Conservation (phyloP, 1,140 invertebrate species). For the Procambarus clarkii region DNA sequence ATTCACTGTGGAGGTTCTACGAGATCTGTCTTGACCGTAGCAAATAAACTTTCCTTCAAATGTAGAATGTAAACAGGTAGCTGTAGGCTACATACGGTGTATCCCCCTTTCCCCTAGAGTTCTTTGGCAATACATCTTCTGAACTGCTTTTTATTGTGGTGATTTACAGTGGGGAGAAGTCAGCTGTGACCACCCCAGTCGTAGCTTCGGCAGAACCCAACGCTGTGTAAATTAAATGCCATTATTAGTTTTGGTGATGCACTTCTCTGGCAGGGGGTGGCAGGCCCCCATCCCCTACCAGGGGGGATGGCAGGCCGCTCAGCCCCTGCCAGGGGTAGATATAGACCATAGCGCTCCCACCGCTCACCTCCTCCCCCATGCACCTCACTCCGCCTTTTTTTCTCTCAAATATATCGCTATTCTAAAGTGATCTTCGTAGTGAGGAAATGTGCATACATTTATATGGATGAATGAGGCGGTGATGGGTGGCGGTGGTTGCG, state of each 20-base stretch:
- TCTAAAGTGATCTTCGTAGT: too few relatives aligned
- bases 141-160: constrained; percentile 54
- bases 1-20: too few relatives aligned
- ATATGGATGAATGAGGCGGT: background rate
- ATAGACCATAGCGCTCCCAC: background rate
- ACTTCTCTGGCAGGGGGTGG: constrained; percentile 2
- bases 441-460: too few relatives aligned
- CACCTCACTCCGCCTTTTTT: too few relatives aligned
- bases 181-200: constrained; percentile 59
- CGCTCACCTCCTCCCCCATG: background rate
- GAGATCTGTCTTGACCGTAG: too few relatives aligned
- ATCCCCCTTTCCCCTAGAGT: background rate
- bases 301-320: background rate
- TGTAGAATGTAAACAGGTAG: background rate
- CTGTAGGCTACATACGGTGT: background rate
- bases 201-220: constrained; percentile 60
- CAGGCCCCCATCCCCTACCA: background rate
- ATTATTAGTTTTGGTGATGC: constrained; percentile 53
- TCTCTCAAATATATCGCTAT: too few relatives aligned
- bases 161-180: constrained; percentile 62
- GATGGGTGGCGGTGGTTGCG: background rate
- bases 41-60: background rate
- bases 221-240: constrained; percentile 56
- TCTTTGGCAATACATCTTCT: background rate
- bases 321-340: background rate